A percentile compares a stretch with the other conserved stretches of the same genome.
These are phyloP conservation scores for Erythrolamprus reginae DNA, from an alignment of 2,113 vertebrate species.

Conservation along the genomic window DNA sequence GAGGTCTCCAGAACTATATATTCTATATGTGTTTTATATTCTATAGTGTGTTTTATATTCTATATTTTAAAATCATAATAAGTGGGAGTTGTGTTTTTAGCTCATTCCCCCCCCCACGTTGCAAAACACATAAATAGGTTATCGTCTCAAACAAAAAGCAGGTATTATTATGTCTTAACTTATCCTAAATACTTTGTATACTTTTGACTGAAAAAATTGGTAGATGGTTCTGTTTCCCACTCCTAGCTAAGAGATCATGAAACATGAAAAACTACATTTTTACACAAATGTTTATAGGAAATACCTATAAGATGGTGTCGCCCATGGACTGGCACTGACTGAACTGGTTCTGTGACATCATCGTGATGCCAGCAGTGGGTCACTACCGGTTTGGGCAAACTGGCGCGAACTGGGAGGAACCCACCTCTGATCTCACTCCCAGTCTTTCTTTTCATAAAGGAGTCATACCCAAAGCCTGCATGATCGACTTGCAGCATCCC, in stretches of 20 bases:
- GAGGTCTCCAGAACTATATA: too few species aligned
- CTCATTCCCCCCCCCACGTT: background rate
- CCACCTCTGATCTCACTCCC: background rate
- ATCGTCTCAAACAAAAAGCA: background rate
- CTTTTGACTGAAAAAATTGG: background rate
- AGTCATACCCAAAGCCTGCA: background rate
- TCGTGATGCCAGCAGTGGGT: too few species aligned
- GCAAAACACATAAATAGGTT: constrained; percentile 26
- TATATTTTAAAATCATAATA: too few species aligned
- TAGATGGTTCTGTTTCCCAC: background rate
- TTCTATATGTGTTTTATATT: too few species aligned
- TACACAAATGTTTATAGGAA: background rate
- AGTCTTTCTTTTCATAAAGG: background rate
- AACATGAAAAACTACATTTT: background rate
- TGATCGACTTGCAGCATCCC: background rate
- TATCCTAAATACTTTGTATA: background rate
- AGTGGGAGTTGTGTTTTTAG: constrained; percentile 16
- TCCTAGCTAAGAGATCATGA: background rate
- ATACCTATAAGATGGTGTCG: background rate
- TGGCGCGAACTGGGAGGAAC: too few species aligned
- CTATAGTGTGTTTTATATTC: too few species aligned
- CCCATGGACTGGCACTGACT: too few species aligned
- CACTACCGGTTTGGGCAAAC: too few species aligned
- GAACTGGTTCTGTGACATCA: too few species aligned
- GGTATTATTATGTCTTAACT: rapidly evolving